phyloP scores from a whole-genome alignment of 1,140 invertebrate genomes.

The Formica exsecta region DNA sequence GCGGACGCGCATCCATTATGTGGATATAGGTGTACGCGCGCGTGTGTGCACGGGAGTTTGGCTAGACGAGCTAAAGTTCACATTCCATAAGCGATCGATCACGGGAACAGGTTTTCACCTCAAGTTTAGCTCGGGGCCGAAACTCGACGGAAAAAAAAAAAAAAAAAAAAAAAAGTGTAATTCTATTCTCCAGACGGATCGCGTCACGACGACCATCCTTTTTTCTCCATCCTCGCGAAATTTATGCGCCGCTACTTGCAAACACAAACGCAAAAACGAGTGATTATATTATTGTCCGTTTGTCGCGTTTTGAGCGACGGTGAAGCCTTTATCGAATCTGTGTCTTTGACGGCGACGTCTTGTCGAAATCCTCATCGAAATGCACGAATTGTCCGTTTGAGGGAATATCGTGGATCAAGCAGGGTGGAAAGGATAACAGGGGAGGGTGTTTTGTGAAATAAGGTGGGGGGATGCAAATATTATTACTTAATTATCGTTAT shows the following conservation, averaged over 20 bases:
- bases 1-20: conserved; percentile 39
- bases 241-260: conserved; percentile 23
- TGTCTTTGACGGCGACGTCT: neutral
- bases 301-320: neutral
- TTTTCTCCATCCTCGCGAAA: neutral
- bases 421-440: neutral
- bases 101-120: conserved; percentile 47
- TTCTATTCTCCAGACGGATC: conserved; percentile 47
- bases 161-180: conserved; percentile 23
- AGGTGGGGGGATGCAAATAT: neutral
- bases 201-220: neutral
- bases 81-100: conserved; percentile 59
- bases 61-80: conserved; percentile 57
- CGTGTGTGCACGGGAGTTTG: conserved; percentile 26
- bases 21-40: neutral
- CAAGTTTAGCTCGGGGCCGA: conserved; percentile 20
- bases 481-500: conserved; percentile 3
- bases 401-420: no score
- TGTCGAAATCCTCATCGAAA: neutral
- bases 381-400: neutral
- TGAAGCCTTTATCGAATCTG: neutral
- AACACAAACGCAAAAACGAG: conserved; percentile 1
- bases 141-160: neutral
- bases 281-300: conserved; percentile 1
- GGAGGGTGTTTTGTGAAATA: neutral